A percentile compares a stretch with the other conserved stretches of the same genome.
These are phyloP conservation scores for Syrista parreyssii DNA, from an alignment of 2,888 invertebrate species.

Conservation along the genomic window DNA sequence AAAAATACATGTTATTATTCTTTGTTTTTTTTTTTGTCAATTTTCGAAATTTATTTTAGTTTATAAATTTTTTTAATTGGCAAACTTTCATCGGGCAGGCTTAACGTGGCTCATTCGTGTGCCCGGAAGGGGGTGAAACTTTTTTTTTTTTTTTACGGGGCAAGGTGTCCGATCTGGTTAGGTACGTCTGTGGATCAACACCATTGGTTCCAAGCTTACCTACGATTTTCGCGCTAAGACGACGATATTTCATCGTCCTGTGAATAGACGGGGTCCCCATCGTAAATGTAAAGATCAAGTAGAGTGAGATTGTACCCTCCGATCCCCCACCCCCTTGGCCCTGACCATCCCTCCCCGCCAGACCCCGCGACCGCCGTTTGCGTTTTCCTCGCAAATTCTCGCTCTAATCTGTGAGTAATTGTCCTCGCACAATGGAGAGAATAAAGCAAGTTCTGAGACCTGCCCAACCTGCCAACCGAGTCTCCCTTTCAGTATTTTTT, in stretches of 20 bases:
- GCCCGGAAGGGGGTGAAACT: too few relatives aligned
- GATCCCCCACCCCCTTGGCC: slow-evolving; percentile 24
- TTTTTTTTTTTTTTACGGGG: too few relatives aligned
- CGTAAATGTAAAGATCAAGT: slow-evolving; percentile 55
- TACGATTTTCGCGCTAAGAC: slow-evolving; percentile 46
- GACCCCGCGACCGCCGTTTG: slow-evolving; percentile 7
- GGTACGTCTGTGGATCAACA: too few relatives aligned
- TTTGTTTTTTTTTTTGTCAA: too few relatives aligned
- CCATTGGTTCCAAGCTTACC: not conserved
- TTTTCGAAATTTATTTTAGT: too few relatives aligned
- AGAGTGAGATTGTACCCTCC: slow-evolving; percentile 42
- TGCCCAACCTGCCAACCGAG: slow-evolving; percentile 39
- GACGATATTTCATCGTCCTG: slow-evolving; percentile 50
- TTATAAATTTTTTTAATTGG: too few relatives aligned
- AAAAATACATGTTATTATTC: too few relatives aligned
- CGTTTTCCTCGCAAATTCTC: slow-evolving; percentile 57
- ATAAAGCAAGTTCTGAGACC: slow-evolving; percentile 38
- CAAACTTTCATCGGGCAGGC: too few relatives aligned
- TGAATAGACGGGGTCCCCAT: slow-evolving; percentile 44
- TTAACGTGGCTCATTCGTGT: too few relatives aligned
- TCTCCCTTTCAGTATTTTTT: slow-evolving; percentile 40
- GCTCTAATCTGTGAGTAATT: slow-evolving; percentile 64
- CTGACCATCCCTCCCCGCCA: slow-evolving; percentile 20
- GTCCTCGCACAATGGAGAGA: slow-evolving; percentile 48
- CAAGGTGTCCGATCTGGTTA: too few relatives aligned